Evolutionary conservation across 2,797 vertebrate genomes (phyloP).

Genomic region (Lepilemur ruficaudatus): DNA sequence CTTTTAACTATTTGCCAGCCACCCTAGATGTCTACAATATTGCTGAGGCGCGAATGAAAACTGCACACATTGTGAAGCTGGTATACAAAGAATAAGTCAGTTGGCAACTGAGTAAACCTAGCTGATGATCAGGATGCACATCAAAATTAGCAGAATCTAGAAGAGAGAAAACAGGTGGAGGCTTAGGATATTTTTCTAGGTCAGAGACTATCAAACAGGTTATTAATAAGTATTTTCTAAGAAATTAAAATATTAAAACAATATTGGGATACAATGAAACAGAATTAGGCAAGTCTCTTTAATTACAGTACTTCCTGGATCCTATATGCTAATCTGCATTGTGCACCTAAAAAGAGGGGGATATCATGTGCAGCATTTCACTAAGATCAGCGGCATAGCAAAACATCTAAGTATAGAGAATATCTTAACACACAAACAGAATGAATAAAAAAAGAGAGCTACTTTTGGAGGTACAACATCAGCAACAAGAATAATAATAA

Average conservation of each 20-base stretch:
- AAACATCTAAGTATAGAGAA: neutral
- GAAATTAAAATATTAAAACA: constrained; percentile 9
- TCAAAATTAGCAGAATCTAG: neutral
- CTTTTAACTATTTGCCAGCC: neutral
- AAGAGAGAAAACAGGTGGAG: neutral
- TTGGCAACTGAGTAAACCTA: neutral
- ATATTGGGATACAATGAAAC: neutral
- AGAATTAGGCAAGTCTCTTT: neutral
- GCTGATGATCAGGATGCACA: neutral
- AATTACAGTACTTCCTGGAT: neutral
- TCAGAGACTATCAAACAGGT: neutral
- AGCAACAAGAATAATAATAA: neutral
- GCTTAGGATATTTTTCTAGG: neutral
- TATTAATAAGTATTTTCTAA: neutral
- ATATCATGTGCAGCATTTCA: neutral
- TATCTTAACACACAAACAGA: neutral
- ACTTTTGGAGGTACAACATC: neutral
- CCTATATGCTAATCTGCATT: neutral
- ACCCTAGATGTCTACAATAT: neutral
- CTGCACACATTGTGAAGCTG: neutral
- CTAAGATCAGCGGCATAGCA: neutral
- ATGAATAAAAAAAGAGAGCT: neutral
- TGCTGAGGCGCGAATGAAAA: neutral
- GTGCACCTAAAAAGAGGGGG: neutral
- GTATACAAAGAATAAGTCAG: neutral